A percentile compares a stretch with the other conserved stretches of the same genome.
phyloP scores from a whole-genome alignment of 2,113 vertebrate genomes.

The Oncorhynchus tshawytscha region DNA sequence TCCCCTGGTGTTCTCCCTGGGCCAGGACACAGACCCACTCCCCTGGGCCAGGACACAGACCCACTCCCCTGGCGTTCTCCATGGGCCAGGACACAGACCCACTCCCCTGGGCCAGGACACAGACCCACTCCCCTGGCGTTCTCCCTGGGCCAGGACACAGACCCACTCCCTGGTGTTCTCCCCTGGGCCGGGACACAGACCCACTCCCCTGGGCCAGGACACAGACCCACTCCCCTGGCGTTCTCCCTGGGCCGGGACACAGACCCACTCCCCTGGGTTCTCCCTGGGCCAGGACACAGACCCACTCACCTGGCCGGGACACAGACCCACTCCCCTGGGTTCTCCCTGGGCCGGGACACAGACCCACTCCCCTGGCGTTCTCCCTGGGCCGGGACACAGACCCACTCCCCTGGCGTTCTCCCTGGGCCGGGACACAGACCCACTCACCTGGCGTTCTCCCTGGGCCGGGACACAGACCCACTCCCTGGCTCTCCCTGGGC shows the following conservation, averaged over 20 bases:
- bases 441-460: too few relatives aligned
- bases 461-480: too few relatives aligned
- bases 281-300: background rate
- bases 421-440: too few relatives aligned
- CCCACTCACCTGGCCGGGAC: background rate
- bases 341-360: background rate
- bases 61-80: constrained; percentile 11
- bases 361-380: too few relatives aligned
- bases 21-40: background rate
- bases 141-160: constrained; percentile 19
- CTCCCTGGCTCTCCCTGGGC: too few relatives aligned
- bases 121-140: too few relatives aligned
- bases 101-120: constrained; percentile 19
- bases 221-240: background rate
- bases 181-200: background rate
- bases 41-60: constrained; percentile 9
- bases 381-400: too few relatives aligned
- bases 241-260: background rate
- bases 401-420: too few relatives aligned
- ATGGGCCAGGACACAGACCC: constrained; percentile 9
- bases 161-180: constrained; percentile 38
- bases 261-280: too few relatives aligned
- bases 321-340: too few relatives aligned
- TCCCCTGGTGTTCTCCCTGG: too few relatives aligned
- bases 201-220: constrained; percentile 9